Percentiles rank a stretch among this genome's conserved stretches.
Evolutionary conservation across 2,113 vertebrate species (phyloP).

Genomic region (Phoenicopterus ruber): DNA sequence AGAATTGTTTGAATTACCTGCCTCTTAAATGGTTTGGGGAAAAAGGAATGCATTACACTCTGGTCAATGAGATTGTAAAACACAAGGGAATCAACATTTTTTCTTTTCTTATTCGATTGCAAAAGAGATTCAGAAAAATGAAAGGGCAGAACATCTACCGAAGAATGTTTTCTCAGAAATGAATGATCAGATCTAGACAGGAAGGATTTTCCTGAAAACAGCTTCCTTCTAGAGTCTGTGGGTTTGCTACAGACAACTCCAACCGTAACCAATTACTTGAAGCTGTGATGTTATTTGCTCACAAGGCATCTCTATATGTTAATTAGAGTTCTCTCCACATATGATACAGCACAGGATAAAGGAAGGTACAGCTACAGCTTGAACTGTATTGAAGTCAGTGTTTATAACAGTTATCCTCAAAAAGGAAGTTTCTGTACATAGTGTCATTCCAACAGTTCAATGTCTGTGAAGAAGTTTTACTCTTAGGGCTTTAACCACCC

Average conservation of each 20-base stretch:
- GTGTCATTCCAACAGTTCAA: not conserved
- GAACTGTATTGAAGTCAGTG: not conserved
- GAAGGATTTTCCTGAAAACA: not conserved
- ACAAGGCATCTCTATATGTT: not conserved
- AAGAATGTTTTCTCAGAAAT: not conserved
- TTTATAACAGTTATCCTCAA: not conserved
- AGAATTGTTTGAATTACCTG: conserved; percentile 45
- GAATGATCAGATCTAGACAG: not conserved
- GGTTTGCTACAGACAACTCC: not conserved
- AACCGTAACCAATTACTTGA: not conserved
- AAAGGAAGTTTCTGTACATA: not conserved
- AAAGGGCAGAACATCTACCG: not conserved
- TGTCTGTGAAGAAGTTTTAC: not conserved
- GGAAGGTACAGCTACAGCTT: not conserved
- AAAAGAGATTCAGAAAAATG: not conserved
- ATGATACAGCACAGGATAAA: not conserved
- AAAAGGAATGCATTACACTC: not conserved
- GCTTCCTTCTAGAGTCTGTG: not conserved
- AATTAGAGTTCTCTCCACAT: not conserved
- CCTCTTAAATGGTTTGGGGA: not conserved
- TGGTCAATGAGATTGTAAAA: conserved; percentile 19
- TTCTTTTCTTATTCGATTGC: not conserved
- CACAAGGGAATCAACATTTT: not conserved
- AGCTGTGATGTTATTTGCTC: not conserved
- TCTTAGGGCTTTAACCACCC: not conserved